Evolutionary conservation across 2,797 vertebrate species (phyloP).

Genomic region (Uromys caudimaculatus): DNA sequence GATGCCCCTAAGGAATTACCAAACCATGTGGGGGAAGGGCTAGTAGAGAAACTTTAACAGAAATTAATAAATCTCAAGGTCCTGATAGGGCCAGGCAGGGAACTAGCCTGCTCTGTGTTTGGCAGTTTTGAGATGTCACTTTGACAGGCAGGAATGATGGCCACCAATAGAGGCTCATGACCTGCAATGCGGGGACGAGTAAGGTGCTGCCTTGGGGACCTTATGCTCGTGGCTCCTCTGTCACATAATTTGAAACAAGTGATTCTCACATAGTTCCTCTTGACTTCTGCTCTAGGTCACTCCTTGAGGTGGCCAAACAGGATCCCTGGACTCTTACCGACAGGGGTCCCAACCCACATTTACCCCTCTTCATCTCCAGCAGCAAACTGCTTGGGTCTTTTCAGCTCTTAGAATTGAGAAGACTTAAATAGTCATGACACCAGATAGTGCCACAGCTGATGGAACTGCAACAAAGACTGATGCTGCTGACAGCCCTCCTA

Average conservation of each 20-base stretch:
- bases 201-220: background rate
- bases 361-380: background rate
- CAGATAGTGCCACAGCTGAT: background rate
- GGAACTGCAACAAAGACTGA: background rate
- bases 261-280: background rate
- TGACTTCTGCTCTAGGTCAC: background rate
- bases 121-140: background rate
- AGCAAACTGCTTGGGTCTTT: background rate
- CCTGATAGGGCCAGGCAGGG: background rate
- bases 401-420: background rate
- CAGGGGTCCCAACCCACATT: background rate
- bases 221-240: background rate
- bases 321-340: background rate
- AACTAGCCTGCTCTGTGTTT: background rate
- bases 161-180: fast-evolving
- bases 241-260: background rate
- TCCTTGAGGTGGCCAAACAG: background rate
- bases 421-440: background rate
- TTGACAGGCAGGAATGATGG: background rate
- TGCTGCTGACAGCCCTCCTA: background rate
- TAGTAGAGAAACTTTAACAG: background rate
- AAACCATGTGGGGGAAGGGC: fast-evolving
- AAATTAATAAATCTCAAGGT: background rate
- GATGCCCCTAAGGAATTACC: background rate
- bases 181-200: background rate